phyloP scores from a whole-genome alignment of 1,140 invertebrate species.

The Lordiphosa collinella region DNA sequence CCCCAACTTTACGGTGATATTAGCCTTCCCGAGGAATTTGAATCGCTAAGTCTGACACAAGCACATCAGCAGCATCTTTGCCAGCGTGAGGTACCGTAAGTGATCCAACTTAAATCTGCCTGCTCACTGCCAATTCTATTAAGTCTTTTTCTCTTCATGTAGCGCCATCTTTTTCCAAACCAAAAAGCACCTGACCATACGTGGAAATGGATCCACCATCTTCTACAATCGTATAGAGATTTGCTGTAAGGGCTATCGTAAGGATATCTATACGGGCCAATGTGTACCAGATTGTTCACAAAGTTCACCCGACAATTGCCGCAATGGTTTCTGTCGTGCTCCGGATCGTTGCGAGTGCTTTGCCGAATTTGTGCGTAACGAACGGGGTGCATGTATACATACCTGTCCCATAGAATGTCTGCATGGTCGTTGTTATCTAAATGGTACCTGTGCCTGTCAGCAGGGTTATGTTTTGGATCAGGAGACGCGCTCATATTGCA shows the following conservation, averaged over 20 bases:
- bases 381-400: constrained; percentile 59
- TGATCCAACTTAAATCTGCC: neutral
- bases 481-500: constrained; percentile 80
- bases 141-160: neutral
- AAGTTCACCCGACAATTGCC: constrained; percentile 79
- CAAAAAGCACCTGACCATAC: constrained; percentile 19
- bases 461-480: constrained; percentile 82
- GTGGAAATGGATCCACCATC: constrained; percentile 66
- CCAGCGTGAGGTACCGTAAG: constrained; percentile 60
- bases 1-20: constrained; percentile 51
- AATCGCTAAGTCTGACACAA: constrained; percentile 46
- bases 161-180: constrained; percentile 69
- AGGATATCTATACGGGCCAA: constrained; percentile 80
- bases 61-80: constrained; percentile 45
- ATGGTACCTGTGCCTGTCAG: constrained; percentile 83
- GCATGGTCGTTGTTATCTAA: constrained; percentile 78
- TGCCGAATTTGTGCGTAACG: constrained; percentile 82
- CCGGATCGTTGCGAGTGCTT: constrained; percentile 83
- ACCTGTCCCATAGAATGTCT: constrained; percentile 72
- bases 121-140: neutral
- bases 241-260: constrained; percentile 83
- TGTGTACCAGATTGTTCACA: constrained; percentile 81
- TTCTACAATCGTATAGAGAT: constrained; percentile 79
- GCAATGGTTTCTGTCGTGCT: constrained; percentile 81
- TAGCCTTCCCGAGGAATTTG: constrained; percentile 28